Base-by-base conservation (phyloP, 2,797 vertebrate genomes). In the Bufotes viridis region DNA sequence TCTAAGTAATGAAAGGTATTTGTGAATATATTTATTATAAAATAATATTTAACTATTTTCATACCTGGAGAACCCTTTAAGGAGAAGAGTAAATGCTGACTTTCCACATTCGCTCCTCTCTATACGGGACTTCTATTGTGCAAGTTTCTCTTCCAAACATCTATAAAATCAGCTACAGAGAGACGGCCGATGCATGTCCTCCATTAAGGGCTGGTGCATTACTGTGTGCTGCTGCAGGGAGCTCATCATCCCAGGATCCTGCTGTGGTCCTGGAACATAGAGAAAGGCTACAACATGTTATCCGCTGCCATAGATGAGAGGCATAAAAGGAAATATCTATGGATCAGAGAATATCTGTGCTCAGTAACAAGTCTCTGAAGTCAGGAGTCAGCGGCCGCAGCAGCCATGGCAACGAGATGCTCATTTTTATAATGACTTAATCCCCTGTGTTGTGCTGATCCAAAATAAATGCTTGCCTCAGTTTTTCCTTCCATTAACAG, bases 401-500 rank as follows among this genome's bases (percentile, higher is more conserved):
- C 67, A 75, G 78, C 78, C 82, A 63, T 0, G 2, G 86, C 26
- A 6, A 69, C 63, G 22, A 61, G 70, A 76, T 1, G 0, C 24
- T 15, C 22, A 42, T 75, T 15, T 63, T 78, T 89, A 81, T 86
- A 87, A 88, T 49, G 90, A 17, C 7, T 81, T 80, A 86, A 90
- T 81, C 72, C 70, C 0, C 0, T 69, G 11, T 18, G 81, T 84
- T 86, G 12, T 5, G 20, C 49, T 57, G 86, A 72, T 78, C 81
- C 7, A n/a, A 70, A 74, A 49, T 55, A 85, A 90, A 89, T 61
- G n/a, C 10, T 0, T 1, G 2, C 0, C 65, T 85, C 1, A 0
- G 55, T 82, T 90, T 89, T 92, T 88, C 90, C 81, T 84, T 88
- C 84, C 78, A 49, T 1, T 2, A 90, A 57, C 80, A 89, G 88